Conservation (phyloP, 2,113 vertebrate species). For the Pelobates fuscus region DNA sequence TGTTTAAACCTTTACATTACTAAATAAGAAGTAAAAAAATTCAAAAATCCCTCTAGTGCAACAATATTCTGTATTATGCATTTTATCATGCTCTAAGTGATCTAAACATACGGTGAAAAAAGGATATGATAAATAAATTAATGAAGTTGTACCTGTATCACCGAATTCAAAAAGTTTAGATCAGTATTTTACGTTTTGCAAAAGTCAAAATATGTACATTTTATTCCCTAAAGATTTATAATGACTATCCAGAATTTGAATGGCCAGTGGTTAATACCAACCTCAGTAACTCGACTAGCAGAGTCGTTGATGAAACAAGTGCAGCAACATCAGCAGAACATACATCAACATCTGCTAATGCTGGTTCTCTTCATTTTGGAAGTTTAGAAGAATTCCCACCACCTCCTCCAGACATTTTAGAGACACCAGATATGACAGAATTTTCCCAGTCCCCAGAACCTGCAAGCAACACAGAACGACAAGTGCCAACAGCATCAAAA, state of each 20-base stretch:
- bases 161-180: too few relatives aligned
- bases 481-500: constrained; percentile 57
- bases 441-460: constrained; percentile 71
- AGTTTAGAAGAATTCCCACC: constrained; percentile 73
- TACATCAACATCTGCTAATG: constrained; percentile 45
- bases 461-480: constrained; percentile 57
- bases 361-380: constrained; percentile 58
- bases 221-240: constrained; percentile 78
- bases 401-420: constrained; percentile 72
- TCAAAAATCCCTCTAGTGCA: too few relatives aligned
- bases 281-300: constrained; percentile 62
- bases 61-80: too few relatives aligned
- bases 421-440: constrained; percentile 66
- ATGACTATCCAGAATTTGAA: constrained; percentile 71
- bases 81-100: too few relatives aligned
- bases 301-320: constrained; percentile 58
- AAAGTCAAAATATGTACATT: constrained; percentile 13
- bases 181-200: too few relatives aligned
- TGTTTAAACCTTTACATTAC: too few relatives aligned
- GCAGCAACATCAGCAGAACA: constrained; percentile 52
- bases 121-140: too few relatives aligned
- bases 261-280: constrained; percentile 66
- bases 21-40: too few relatives aligned
- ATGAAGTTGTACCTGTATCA: too few relatives aligned
- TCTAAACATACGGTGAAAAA: too few relatives aligned